phyloP scores from a whole-genome alignment of 1,140 invertebrate species.

The Eubasilissa regina region DNA sequence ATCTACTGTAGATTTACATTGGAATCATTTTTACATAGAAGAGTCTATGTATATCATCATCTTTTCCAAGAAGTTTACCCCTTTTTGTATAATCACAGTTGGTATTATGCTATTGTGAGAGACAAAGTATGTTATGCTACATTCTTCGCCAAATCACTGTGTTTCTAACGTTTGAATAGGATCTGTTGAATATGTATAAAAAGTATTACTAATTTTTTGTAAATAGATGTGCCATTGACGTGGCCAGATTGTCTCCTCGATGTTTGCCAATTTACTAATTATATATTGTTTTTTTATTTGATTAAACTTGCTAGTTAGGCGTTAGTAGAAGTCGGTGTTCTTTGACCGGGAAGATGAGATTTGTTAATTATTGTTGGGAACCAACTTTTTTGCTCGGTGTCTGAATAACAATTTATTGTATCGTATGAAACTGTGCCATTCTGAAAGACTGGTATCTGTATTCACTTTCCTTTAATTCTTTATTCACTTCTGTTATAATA shows the following conservation, averaged over 20 bases:
- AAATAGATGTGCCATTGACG: slow-evolving; percentile 46
- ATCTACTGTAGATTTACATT: no score
- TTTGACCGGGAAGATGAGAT: slow-evolving; percentile 7
- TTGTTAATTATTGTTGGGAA: slow-evolving; percentile 42
- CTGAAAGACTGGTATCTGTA: slow-evolving; percentile 49
- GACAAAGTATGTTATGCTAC: no score
- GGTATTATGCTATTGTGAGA: no score
- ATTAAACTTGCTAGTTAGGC: slow-evolving; percentile 30
- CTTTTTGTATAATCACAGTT: no score
- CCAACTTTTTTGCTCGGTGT: slow-evolving; percentile 47
- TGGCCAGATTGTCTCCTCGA: slow-evolving; percentile 46
- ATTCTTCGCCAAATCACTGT: no score
- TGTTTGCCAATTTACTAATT: slow-evolving; percentile 47
- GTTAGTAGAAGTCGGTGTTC: neutral
- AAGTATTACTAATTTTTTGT: slow-evolving; percentile 8
- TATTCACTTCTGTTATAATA: slow-evolving; percentile 17
- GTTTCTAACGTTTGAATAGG: no score
- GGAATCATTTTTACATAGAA: no score
- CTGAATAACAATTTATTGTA: slow-evolving; percentile 47
- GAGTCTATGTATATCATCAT: no score
- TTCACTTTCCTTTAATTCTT: slow-evolving; percentile 6
- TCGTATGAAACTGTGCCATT: slow-evolving; percentile 45
- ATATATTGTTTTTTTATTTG: slow-evolving; percentile 39
- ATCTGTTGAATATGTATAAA: neutral
- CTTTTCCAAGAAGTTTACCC: no score